Evolutionary conservation across 2,113 vertebrate species (phyloP), one percentile per base, ranked within the genome.

Genomic region (Cephalopterus ornatus): DNA sequence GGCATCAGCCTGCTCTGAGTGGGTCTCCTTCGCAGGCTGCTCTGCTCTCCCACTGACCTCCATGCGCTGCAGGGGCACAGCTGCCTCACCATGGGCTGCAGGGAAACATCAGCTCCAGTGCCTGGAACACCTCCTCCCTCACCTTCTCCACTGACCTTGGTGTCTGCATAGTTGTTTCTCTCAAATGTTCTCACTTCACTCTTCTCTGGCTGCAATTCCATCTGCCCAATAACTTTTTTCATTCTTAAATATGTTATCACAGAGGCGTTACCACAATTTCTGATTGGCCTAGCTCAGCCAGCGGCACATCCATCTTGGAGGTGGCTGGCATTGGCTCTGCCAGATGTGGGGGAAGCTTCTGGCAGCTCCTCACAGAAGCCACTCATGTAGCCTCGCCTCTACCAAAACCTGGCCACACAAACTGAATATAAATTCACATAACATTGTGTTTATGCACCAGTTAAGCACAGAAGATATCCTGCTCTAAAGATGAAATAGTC

Each of bases 201-300:
- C 24, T 44, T 67, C 44, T 74, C 46, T 46, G 39, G 12, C 28
- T 59, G 46, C 33, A 74, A 46, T 59, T 39, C 17, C 15, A 59
- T n/a, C 20, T 53, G 24, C 28, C 7, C 46, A 61, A 8, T 46
- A 46, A 53, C 19, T 12, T 21, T 24, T 52, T 61, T 12, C 5
- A 16, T n/a, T 35, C 39, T 47, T 68, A 53, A 47, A 47, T 39
- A 52, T 7, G 16, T 75, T 32, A 61, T 21, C 39, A 68, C 21
- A 37, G 67, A 68, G 20, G 11, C 0, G 0, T 52, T 75, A 46
- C 19, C 4, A 7, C 16, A 4, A 41, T 61, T 68, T 53, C 53
- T 46, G 46, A 8, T 46, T 52, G 46, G 11, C 18, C 33, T 16
- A 75, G 78, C 11, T 61, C 0, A 1, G 20, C 13, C 20, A 68